Percentiles rank a stretch among this genome's conserved stretches.
Evolutionary conservation across 2,113 vertebrate species (phyloP).

Genomic region (Neolamprologus sp.): DNA sequence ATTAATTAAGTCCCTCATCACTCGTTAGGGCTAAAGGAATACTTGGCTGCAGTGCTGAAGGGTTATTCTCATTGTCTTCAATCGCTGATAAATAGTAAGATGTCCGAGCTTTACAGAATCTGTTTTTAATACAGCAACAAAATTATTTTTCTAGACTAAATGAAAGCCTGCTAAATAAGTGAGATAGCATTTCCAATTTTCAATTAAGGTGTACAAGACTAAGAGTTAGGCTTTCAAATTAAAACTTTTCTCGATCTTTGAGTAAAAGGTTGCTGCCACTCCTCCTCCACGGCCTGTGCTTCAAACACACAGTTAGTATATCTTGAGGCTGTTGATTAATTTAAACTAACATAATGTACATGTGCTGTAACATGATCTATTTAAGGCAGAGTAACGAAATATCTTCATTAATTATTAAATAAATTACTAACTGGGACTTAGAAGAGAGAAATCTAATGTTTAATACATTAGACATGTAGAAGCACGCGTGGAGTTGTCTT

Average conservation of each 20-base stretch:
- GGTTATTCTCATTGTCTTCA: background rate
- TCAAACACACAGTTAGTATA: background rate
- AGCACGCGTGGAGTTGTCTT: rapidly evolving
- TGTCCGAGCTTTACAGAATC: background rate
- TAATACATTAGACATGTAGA: background rate
- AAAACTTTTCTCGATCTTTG: background rate
- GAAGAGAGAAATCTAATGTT: background rate
- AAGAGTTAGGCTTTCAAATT: background rate
- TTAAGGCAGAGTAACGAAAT: background rate
- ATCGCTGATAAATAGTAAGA: background rate
- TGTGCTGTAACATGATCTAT: background rate
- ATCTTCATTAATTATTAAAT: background rate
- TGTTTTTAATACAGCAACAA: background rate
- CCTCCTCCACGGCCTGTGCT: background rate
- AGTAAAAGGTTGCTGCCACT: background rate
- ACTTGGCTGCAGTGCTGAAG: background rate
- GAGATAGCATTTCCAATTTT: background rate
- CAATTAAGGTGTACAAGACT: background rate
- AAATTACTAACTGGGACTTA: background rate
- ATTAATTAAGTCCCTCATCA: background rate
- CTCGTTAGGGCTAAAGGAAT: background rate
- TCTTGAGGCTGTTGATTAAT: background rate
- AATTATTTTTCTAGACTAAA: background rate
- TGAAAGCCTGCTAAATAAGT: background rate
- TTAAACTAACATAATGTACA: background rate